Evolutionary conservation across 2,888 invertebrate genomes (phyloP).

Genomic region (Drosophila ustulata): DNA sequence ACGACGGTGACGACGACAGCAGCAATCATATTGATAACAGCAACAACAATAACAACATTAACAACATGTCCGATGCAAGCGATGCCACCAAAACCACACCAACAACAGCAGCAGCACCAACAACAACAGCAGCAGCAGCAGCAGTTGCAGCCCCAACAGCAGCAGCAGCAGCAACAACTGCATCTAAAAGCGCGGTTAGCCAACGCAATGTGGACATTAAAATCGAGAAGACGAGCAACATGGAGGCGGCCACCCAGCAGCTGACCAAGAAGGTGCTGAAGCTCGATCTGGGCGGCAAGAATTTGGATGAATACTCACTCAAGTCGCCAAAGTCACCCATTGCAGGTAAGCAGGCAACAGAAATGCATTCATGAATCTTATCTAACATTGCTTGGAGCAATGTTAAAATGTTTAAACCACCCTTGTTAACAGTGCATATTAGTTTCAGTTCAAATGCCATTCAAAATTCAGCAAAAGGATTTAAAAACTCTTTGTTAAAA

Average conservation of each 20-base stretch:
- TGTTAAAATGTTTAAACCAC: background rate
- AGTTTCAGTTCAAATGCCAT: too few species aligned
- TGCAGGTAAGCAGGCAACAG: conserved; percentile 67
- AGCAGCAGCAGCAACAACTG: conserved; percentile 18
- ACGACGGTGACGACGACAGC: conserved; percentile 13
- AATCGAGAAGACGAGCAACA: conserved; percentile 85
- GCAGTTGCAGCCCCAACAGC: conserved; percentile 25
- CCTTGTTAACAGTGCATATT: background rate
- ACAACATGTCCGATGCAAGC: conserved; percentile 56
- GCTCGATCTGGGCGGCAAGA: conserved; percentile 83
- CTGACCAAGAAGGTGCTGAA: conserved; percentile 83
- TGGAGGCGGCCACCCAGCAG: conserved; percentile 75
- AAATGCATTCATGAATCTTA: background rate
- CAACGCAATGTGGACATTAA: conserved; percentile 88
- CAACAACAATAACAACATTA: conserved; percentile 32
- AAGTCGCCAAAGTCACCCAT: conserved; percentile 85
- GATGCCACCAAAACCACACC: conserved; percentile 32
- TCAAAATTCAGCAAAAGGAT: too few species aligned
- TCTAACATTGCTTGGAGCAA: background rate
- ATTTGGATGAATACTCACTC: conserved; percentile 80
- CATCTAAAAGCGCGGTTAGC: conserved; percentile 86
- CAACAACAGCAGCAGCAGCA: conserved; percentile 33
- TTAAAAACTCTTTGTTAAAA: too few species aligned
- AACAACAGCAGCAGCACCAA: conserved; percentile 35
- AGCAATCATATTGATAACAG: conserved; percentile 40